Percentiles rank a stretch among this genome's conserved stretches.
These are phyloP conservation scores for Drosophila ustulata DNA, from an alignment of 2,888 invertebrate genomes.

Conservation along the genomic window DNA sequence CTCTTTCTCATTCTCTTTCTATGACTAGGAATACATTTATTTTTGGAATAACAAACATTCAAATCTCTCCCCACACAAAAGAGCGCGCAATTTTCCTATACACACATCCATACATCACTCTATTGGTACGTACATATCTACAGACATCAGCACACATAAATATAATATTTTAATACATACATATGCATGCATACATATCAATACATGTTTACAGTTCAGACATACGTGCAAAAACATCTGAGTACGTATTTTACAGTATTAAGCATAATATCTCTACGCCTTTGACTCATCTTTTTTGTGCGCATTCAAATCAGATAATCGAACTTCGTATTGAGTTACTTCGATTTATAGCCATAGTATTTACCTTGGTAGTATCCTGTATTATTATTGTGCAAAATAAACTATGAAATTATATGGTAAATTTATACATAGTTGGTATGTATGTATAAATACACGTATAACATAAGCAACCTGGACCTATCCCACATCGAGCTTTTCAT, in stretches of 20 bases:
- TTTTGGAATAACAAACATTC: constrained; percentile 83
- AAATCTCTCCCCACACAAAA: constrained; percentile 61
- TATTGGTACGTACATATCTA: constrained; percentile 22
- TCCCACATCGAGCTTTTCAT: constrained; percentile 1
- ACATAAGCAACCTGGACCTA: constrained; percentile 3
- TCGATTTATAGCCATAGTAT: neutral
- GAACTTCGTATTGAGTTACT: constrained; percentile 9
- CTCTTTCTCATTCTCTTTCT: constrained; percentile 45
- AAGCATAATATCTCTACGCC: constrained; percentile 16
- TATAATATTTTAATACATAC: constrained; percentile 14
- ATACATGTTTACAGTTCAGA: constrained; percentile 12
- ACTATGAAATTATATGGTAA: neutral
- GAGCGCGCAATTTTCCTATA: constrained; percentile 54
- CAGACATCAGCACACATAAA: constrained; percentile 9
- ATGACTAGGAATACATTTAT: constrained; percentile 80
- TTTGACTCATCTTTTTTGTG: constrained; percentile 15
- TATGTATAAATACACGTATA: neutral
- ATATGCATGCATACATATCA: constrained; percentile 13
- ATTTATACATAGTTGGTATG: neutral
- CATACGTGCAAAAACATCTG: constrained; percentile 6
- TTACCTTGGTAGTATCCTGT: neutral
- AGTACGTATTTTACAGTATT: constrained; percentile 19
- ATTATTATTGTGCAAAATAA: neutral
- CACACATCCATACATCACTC: constrained; percentile 12
- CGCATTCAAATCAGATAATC: neutral